Base-by-base conservation (phyloP, 2,797 vertebrate species). In the Decapterus maruadsi region DNA sequence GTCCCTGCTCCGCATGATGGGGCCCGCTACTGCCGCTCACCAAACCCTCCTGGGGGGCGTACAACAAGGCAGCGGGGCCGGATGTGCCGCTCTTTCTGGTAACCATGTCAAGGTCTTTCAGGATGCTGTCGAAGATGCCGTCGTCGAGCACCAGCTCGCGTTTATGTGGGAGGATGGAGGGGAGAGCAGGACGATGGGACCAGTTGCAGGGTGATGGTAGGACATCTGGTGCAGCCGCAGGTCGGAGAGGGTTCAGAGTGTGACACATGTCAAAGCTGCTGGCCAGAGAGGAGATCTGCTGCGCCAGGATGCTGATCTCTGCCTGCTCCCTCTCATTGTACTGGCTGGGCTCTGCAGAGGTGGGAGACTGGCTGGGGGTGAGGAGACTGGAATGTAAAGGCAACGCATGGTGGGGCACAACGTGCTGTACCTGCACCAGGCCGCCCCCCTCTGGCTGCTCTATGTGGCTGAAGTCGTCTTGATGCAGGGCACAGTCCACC, bases 281-380 rank as follows among this genome's bases (percentile, higher is more conserved):
- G 48, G 95, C 95, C 69, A 97, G 83, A 1, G 95, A 95, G 20
- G 94, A 95, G 81, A 97, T 96, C 91, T 97, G 96, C 45, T 91
- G 89, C 2, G 96, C 96, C 74, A 97, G 84, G 2, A 94, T 87
- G 14, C 93, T 93, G 75, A 96, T 95, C 82, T 95, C 93, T 1
- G 34, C 93, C 84, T 82, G 92, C 42, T 96, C 95, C 56, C 68
- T 65, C 78, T 93, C 93, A 0, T 74, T 84, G 82, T 93, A 95
- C 20, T 66, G 77, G 55, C 76, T 71, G 0, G 60, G 56, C 38
- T 74, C 78, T 12, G 78, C 59, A 0, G 76, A 55, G 0, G 69
- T 45, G 1, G 92, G 89, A 6, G 89, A 92, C 13, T 85, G 84
- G 59, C 48, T 67, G 2, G 93, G 82, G 13, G 92, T 91, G 9